Evolutionary conservation across 2,888 invertebrate species (phyloP).

Genomic region (Subacronicta megacephala): DNA sequence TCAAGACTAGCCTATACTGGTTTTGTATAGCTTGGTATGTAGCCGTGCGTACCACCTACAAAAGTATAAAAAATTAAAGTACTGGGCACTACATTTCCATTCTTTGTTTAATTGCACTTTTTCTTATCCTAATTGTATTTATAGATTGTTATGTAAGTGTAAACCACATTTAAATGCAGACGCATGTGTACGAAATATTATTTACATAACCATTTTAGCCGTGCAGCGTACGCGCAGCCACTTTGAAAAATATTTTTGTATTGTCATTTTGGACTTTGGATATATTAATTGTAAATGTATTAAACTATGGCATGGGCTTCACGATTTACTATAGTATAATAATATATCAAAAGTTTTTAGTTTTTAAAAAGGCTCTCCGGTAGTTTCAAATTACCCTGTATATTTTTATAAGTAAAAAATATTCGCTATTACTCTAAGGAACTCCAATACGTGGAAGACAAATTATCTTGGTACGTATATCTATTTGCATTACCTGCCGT

Average conservation of each 20-base stretch:
- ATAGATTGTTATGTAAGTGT: neutral
- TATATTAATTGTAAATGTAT: too few relatives aligned
- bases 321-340: too few relatives aligned
- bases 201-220: neutral
- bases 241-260: neutral
- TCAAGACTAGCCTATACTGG: too few relatives aligned
- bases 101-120: constrained; percentile 37
- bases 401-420: neutral
- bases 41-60: too few relatives aligned
- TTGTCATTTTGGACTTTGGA: too few relatives aligned
- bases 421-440: constrained; percentile 16
- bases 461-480: constrained; percentile 30
- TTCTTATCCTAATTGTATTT: neutral
- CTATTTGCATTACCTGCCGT: constrained; percentile 34
- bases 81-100: constrained; percentile 10
- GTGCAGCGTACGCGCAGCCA: neutral
- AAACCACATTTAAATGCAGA: neutral
- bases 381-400: neutral
- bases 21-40: too few relatives aligned
- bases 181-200: neutral
- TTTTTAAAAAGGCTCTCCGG: neutral
- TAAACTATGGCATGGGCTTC: too few relatives aligned
- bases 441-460: constrained; percentile 31
- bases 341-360: too few relatives aligned
- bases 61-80: constrained; percentile 17